Conservation (phyloP, 1,140 invertebrate species). For the Pseudachorutes palmiensis region DNA sequence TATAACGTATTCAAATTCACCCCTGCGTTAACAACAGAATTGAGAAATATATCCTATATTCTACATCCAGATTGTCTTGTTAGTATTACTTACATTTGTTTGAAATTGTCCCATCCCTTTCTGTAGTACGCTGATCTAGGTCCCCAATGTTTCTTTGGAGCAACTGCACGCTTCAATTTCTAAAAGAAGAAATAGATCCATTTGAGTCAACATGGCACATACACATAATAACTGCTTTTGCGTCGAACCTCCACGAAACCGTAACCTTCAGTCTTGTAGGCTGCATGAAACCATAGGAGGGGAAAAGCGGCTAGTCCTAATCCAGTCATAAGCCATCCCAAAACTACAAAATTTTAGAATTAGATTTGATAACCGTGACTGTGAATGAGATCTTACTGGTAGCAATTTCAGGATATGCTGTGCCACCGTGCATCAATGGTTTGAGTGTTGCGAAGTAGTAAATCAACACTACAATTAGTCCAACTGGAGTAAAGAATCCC, state of each 20-base stretch:
- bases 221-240: no score
- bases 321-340: no score
- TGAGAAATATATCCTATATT: not conserved
- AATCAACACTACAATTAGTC: slow-evolving; percentile 60
- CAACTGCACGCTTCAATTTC: not conserved
- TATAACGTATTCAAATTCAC: not conserved
- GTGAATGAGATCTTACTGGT: no score
- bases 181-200: not conserved
- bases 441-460: slow-evolving; percentile 52
- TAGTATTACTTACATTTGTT: not conserved
- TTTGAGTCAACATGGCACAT: no score
- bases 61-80: not conserved
- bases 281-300: no score
- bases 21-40: not conserved
- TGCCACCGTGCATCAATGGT: slow-evolving; percentile 46
- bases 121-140: not conserved
- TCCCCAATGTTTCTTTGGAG: not conserved
- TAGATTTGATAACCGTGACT: no score
- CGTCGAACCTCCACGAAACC: no score
- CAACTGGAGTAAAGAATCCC: slow-evolving; percentile 60
- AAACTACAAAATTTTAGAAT: no score
- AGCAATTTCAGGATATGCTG: slow-evolving; percentile 29
- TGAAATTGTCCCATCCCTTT: not conserved
- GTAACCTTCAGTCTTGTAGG: no score
- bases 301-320: no score